Evolutionary conservation across 2,113 vertebrate genomes (phyloP), one percentile per base, ranked within the genome.

Genomic region (Cyanoderma ruficeps): DNA sequence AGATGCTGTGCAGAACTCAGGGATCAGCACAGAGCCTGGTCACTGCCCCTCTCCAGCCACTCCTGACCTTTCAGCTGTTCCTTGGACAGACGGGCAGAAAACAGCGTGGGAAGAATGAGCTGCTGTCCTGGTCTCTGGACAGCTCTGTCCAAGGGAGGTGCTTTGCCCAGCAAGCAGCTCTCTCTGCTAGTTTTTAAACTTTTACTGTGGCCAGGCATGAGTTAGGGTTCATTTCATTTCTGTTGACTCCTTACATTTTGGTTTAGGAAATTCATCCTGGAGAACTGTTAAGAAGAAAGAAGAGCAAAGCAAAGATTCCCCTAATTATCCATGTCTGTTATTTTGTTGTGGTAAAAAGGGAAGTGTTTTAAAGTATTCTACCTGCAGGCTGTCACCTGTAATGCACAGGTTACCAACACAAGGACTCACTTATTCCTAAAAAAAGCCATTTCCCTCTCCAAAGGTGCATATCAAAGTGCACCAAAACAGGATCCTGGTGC

Each of bases 391-490:
- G 31, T 30, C 41, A 4, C 9, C 60, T 44, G 27, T 30, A 21
- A 53, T 44, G 42, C 13, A 2, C 31, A 22, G n/a, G 18, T 10
- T 30, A 30, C 63, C 44, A 49, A 28, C 11, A 27, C 53, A 7
- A 60, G 30, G 35, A 44, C 3, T 55, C 1, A 0, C 3, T 55
- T 1, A 0, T 25, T 59, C 46, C 56, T 39, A 7, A 63, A 60
- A 60, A 42, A 41, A 42, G 11, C 25, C 20, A 2, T 30, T 90
- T 70, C 21, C 22, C 10, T 42, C 30, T 49, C 31, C 13, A 30
- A 16, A 14, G 0, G 25, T 6, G 24, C 69, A 3, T 4, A 1
- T 47, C n/a, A 10, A 14, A 41, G 31, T 3, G 1, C 21, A 1
- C 52, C 15, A 25, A 8, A 33, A 10, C 27, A 19, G 33, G 31